These are phyloP conservation scores for Petroica traversi DNA, from an alignment of 2,113 vertebrate species.

Conservation along the genomic window DNA sequence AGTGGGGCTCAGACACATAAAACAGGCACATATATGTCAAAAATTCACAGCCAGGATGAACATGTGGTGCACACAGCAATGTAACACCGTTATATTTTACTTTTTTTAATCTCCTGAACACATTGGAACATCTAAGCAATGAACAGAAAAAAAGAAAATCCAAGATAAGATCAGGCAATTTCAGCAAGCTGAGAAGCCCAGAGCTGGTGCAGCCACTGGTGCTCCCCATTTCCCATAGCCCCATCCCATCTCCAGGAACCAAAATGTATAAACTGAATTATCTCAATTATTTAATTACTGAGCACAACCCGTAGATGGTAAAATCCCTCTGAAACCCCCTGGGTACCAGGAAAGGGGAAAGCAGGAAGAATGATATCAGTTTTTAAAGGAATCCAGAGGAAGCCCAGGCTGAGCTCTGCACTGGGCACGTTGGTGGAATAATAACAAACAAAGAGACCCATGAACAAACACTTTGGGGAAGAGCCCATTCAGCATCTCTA, in stretches of 20 bases:
- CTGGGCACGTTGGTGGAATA: not conserved
- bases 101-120: not conserved
- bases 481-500: not conserved
- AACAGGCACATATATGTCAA: not conserved
- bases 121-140: not conserved
- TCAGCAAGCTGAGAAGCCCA: not conserved
- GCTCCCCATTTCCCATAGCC: not conserved
- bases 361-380: not conserved
- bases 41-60: not conserved
- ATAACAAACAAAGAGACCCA: not conserved
- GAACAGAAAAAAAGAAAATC: not conserved
- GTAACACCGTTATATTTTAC: not conserved
- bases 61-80: not conserved
- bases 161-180: not conserved
- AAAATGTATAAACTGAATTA: not conserved
- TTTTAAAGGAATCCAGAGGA: not conserved
- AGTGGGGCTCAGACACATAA: not conserved
- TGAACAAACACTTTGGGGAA: not conserved
- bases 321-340: not conserved
- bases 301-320: not conserved
- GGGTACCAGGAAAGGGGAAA: not conserved
- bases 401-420: not conserved
- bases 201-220: not conserved
- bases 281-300: not conserved
- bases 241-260: not conserved